A percentile compares a stretch with the other conserved stretches of the same genome.
phyloP scores from a whole-genome alignment of 2,113 vertebrate genomes.

The Austrofundulus limnaeus region DNA sequence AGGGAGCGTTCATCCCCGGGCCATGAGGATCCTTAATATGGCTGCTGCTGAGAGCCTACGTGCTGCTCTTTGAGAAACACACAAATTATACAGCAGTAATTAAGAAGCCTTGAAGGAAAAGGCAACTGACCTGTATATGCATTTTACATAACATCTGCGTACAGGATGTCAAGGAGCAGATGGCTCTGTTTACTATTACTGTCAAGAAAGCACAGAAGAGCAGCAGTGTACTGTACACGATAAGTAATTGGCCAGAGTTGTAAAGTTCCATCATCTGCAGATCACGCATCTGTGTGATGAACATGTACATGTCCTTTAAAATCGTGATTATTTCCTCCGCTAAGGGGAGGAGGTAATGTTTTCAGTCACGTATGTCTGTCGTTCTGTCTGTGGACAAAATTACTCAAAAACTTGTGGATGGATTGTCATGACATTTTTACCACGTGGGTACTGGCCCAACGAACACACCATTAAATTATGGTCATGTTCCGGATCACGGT shows the following conservation, averaged over 20 bases:
- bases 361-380: too few species aligned
- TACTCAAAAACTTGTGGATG: too few species aligned
- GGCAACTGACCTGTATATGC: conserved; percentile 2
- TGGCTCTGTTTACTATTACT: neutral
- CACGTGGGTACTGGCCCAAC: too few species aligned
- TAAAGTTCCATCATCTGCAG: neutral
- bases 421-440: too few species aligned
- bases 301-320: too few species aligned
- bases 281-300: too few species aligned
- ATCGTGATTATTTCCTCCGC: too few species aligned
- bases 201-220: neutral
- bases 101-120: conserved; percentile 10
- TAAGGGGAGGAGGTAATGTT: too few species aligned
- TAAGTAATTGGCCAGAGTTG: neutral
- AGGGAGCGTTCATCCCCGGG: conserved; percentile 19
- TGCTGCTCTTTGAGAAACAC: conserved; percentile 20
- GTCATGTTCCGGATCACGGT: too few species aligned
- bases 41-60: conserved; percentile 1
- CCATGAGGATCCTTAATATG: conserved; percentile 7
- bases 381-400: too few species aligned
- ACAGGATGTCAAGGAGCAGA: conserved; percentile 2
- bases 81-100: conserved; percentile 16
- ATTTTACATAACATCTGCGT: conserved; percentile 9
- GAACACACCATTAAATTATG: too few species aligned
- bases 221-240: neutral